Evolutionary conservation across 1,140 invertebrate species (phyloP), one percentile per base, ranked within the genome.

Genomic region (Pomacea maculata): DNA sequence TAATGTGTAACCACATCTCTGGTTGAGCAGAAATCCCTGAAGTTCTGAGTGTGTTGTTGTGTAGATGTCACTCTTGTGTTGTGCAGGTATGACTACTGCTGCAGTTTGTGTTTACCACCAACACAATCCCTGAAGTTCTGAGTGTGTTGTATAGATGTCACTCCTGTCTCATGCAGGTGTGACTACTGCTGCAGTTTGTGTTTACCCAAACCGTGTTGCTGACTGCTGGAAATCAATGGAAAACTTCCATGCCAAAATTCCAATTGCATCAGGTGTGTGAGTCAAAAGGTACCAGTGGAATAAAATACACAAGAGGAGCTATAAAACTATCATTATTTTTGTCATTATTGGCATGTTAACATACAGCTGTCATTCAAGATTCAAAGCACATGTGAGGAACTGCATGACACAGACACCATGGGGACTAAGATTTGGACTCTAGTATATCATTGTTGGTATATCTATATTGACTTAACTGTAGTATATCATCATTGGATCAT

Each of bases 51-150:
- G 11, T 63, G 54, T 2, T 25, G n/a, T 64, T 15, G 17, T 11
- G 19, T 12, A 10, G 1, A 34, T 61, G 21, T 80, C 6, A 45
- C 34, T 61, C 54, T 45, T 74, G 78, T 65, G 92, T 96, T 95
- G 25, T 75, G 25, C 75, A 92, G 91, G 86, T 79, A 76, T 90
- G 52, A 87, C 88, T 52, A 90, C 90, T 82, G 98, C 95, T 81
- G 97, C 98, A 57, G 96, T 99, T 81, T 99, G 97, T 93, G 96
- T 99, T 9, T 98, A 99, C 92, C 97, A 74, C 19, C 34, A n/a
- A 74, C 72, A 74, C 19, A 52, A 19, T n/a, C 19, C 19, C 19
- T 52, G 34, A 25, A 45, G 17, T 25, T 74, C 21, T 64, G 21
- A 78, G 25, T 17, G 11, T 63, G 54, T 64, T 15, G 17, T 11